Conservation (phyloP, 2,113 vertebrate species). For the Pachyramphus minor region DNA sequence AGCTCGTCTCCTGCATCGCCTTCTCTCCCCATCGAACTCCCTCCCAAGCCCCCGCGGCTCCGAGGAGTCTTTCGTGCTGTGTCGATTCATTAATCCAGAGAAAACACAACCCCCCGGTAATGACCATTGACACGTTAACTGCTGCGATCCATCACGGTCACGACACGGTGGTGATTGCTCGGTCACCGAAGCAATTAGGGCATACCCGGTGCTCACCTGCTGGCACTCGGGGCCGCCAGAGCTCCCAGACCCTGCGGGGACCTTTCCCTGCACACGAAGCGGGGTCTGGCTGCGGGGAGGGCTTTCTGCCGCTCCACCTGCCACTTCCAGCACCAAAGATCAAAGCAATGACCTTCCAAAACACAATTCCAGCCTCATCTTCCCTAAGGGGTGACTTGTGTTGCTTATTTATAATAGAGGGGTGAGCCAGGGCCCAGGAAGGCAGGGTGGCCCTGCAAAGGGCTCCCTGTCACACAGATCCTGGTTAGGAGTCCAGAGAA, state of each 20-base stretch:
- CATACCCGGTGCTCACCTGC: background rate
- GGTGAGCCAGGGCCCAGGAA: accelerated
- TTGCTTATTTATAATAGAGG: background rate
- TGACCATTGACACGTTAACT: constrained; percentile 53
- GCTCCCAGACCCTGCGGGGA: background rate
- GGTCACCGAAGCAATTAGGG: background rate
- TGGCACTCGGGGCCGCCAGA: accelerated
- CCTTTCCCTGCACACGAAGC: accelerated
- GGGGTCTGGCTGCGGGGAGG: background rate
- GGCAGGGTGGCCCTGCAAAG: background rate
- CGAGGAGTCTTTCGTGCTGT: background rate
- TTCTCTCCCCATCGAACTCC: background rate
- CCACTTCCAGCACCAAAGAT: background rate
- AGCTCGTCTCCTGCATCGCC: background rate
- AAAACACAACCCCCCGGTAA: constrained; percentile 41
- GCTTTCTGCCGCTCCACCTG: background rate
- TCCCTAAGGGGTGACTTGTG: background rate
- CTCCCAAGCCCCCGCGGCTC: background rate
- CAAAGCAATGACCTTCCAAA: background rate
- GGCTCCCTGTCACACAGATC: background rate
- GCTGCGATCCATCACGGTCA: constrained; percentile 45
- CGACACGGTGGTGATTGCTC: background rate
- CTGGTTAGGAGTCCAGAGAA: background rate
- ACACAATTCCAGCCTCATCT: background rate
- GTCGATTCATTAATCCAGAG: constrained; percentile 52